Base-by-base conservation (phyloP, 2,888 invertebrate species). In the Antheraea assamensis region DNA sequence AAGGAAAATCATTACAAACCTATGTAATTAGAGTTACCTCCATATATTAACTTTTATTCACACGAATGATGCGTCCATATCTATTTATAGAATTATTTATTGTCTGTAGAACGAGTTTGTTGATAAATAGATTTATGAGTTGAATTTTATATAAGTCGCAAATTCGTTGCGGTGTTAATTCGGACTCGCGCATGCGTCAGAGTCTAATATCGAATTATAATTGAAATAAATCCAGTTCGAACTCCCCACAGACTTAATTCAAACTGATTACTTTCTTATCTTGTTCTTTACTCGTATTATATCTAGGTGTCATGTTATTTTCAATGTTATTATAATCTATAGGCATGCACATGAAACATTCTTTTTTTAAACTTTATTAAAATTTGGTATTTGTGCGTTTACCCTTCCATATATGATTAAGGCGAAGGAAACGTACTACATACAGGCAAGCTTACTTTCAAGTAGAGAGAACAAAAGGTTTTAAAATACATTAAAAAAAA, bases 161-260 rank as follows among this genome's bases (percentile, higher is more conserved):
- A 3, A 52, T 74, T 72, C 80, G 73, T 70, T 78, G 76, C 87
- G 85, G 93, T 93, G 91, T 90, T 78, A 93, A 85, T 84, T 79
- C 35, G 35, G 85, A 80, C 82, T 7, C 74, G 81, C 92, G 92
- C 93, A 92, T 92, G 94, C 94, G 94, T 85, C 17, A 3, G 75
- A 27, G 64, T 58, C 72, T 80, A 84, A 82, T 87, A 90, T 90
- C 82, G 86, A 87, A 89, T 92, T 89, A 91, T 93, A 93, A 93
- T 94, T 94, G 94, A 94, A 93, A 93, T 93, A 94, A 93, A 92
- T 92, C 89, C 88, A 86, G 84, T 83, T 87, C 81, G 83, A 89
- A 89, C 85, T 88, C 87, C 82, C 85, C 82, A 78, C 85, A 86
- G 87, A 87, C 85, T 86, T 86, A 81, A 81, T 83, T 87, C 85